Evolutionary conservation across 2,888 invertebrate species (phyloP).

Genomic region (Oeneis ivallda): DNA sequence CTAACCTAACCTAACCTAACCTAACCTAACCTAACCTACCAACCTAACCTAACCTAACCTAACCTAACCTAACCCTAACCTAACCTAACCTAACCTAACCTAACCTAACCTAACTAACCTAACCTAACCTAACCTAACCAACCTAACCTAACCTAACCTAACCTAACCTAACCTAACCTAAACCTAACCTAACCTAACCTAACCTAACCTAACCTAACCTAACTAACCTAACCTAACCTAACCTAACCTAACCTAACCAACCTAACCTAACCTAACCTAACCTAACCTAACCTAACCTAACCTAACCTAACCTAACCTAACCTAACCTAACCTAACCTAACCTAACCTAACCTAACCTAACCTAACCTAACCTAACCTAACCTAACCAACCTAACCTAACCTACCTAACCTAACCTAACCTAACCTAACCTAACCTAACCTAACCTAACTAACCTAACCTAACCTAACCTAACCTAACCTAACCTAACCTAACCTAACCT

Average conservation of each 20-base stretch:
- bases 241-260: conserved; percentile 28
- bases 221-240: conserved; percentile 32
- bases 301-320: conserved; percentile 15
- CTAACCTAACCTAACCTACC: too few species aligned
- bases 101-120: conserved; percentile 34
- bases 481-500: too few species aligned
- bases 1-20: conserved; percentile 37
- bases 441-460: conserved; percentile 29
- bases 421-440: conserved; percentile 31
- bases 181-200: conserved; percentile 27
- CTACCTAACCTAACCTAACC: conserved; percentile 27
- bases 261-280: conserved; percentile 12
- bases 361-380: conserved; percentile 29
- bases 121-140: conserved; percentile 33
- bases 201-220: too few species aligned
- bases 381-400: conserved; percentile 32
- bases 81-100: conserved; percentile 34
- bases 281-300: conserved; percentile 15
- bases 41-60: conserved; percentile 36
- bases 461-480: conserved; percentile 13
- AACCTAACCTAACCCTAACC: conserved; percentile 23
- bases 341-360: background rate
- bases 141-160: conserved; percentile 28
- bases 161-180: conserved; percentile 35
- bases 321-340: conserved; percentile 1